Evolutionary conservation across 2,888 invertebrate genomes (phyloP).

Genomic region (Cryptocephalus moraei): DNA sequence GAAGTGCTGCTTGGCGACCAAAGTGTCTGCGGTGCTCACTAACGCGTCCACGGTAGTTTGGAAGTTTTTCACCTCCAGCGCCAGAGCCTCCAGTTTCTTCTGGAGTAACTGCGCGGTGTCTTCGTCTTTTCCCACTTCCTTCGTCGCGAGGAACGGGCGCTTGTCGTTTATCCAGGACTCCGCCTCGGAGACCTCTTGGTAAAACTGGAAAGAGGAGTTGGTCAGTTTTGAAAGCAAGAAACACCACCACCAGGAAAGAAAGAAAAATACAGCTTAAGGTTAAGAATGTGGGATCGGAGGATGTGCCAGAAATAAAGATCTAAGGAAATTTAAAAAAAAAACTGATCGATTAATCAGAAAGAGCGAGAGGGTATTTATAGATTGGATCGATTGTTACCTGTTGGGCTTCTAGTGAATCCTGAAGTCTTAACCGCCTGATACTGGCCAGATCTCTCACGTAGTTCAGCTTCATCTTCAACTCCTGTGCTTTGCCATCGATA

Average conservation of each 20-base stretch:
- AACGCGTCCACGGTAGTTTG: constrained; percentile 62
- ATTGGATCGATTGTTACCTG: constrained; percentile 41
- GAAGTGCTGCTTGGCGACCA: constrained; percentile 68
- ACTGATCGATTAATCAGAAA: too few relatives aligned
- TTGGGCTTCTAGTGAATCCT: constrained; percentile 76
- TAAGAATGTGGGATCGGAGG: too few relatives aligned
- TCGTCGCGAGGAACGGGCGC: constrained; percentile 58
- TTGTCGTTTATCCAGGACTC: constrained; percentile 90
- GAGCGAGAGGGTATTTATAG: too few relatives aligned
- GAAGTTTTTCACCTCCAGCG: constrained; percentile 74
- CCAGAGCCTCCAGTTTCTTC: constrained; percentile 73
- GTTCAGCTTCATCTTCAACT: constrained; percentile 59
- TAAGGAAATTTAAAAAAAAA: too few relatives aligned
- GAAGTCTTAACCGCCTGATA: constrained; percentile 58
- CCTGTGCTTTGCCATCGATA: constrained; percentile 57
- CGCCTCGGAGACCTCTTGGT: constrained; percentile 82
- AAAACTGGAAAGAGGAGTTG: constrained; percentile 49
- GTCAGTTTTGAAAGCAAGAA: too few relatives aligned
- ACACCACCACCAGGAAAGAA: too few relatives aligned
- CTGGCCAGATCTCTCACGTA: constrained; percentile 64
- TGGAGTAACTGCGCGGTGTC: constrained; percentile 76
- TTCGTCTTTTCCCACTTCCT: constrained; percentile 86
- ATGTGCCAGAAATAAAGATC: too few relatives aligned
- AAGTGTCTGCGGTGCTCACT: constrained; percentile 51
- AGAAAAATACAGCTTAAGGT: too few relatives aligned